These are phyloP conservation scores for Erythrocercus mccallii DNA, from an alignment of 2,113 vertebrate genomes.

Conservation along the genomic window DNA sequence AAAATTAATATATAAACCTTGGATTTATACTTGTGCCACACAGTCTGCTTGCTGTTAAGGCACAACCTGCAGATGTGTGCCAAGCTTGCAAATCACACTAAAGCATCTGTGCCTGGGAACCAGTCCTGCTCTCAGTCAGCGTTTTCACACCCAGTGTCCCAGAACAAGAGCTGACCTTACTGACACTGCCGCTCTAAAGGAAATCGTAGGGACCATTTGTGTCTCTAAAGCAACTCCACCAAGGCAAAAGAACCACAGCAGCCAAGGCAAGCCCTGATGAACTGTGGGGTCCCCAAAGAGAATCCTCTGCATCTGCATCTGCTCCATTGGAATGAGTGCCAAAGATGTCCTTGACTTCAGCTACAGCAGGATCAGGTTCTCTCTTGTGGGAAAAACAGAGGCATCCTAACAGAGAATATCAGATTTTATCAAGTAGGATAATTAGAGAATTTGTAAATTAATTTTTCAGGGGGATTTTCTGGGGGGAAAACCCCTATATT, in stretches of 20 bases:
- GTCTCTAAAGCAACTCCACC: neutral
- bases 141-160: neutral
- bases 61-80: neutral
- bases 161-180: neutral
- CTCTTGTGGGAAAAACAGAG: neutral
- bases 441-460: neutral
- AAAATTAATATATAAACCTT: neutral
- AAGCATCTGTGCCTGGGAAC: neutral
- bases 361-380: neutral
- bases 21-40: neutral
- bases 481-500: neutral
- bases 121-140: neutral
- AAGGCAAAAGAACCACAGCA: neutral
- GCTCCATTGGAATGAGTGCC: accelerated
- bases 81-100: constrained; percentile 2
- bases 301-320: neutral
- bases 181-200: neutral
- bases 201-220: neutral
- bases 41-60: neutral
- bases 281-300: accelerated
- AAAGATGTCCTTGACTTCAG: neutral
- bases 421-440: neutral
- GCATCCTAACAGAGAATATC: neutral
- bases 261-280: neutral
- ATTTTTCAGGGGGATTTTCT: accelerated